Evolutionary conservation across 1,140 invertebrate genomes (phyloP).

Genomic region (Thaumetopoea pityocampa): DNA sequence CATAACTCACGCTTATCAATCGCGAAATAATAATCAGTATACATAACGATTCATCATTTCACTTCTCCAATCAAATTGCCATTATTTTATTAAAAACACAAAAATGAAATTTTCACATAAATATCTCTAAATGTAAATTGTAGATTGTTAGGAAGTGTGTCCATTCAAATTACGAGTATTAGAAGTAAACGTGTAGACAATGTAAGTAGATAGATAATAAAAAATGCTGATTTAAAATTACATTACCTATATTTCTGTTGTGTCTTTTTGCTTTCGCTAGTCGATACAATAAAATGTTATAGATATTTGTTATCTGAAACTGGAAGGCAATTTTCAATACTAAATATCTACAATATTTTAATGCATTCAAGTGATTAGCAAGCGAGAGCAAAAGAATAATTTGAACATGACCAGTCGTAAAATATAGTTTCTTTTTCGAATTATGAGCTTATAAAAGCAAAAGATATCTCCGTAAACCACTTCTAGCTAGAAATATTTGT

Average conservation of each 20-base stretch:
- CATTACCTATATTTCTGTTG: no score
- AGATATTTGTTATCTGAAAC: neutral
- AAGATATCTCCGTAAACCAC: slow-evolving; percentile 32
- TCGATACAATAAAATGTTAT: slow-evolving; percentile 9
- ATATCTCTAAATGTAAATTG: slow-evolving; percentile 19
- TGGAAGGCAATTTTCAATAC: no score
- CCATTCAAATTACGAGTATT: slow-evolving; percentile 38
- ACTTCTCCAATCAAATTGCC: no score
- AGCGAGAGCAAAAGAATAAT: neutral
- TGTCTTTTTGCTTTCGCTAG: no score
- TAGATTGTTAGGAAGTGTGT: slow-evolving; percentile 40
- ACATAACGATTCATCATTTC: no score
- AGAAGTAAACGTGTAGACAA: slow-evolving; percentile 29
- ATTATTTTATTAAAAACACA: no score
- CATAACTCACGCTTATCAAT: no score
- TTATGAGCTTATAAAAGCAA: slow-evolving; percentile 24
- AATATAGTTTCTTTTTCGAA: slow-evolving; percentile 50
- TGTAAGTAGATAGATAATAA: slow-evolving; percentile 28
- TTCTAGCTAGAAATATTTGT: slow-evolving; percentile 38
- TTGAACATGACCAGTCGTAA: slow-evolving; percentile 1
- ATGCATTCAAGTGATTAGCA: neutral
- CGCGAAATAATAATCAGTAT: no score
- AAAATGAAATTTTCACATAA: no score
- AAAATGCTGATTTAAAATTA: slow-evolving; percentile 14
- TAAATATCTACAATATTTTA: no score